Base-by-base conservation (phyloP, 2,888 invertebrate genomes). In the Metopia argyrocephala region DNA sequence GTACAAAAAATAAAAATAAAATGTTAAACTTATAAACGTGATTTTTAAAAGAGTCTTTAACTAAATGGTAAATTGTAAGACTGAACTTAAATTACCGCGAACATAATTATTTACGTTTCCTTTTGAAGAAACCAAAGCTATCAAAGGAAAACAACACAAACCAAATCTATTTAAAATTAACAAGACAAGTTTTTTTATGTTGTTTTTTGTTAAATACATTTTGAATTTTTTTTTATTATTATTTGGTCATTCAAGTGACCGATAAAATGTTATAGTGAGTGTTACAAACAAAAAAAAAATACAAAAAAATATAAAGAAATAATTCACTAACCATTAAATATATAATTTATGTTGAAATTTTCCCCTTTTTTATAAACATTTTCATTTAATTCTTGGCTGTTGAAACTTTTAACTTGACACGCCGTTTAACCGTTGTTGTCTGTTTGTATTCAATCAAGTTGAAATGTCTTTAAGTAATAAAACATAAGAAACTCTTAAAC, bases 291-390 rank as follows among this genome's bases (percentile, higher is more conserved):
- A 27, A 12, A 50, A 27, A 9, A 46, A 62, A 54, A 28, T 12
- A 25, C 38, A n/a, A 15, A 5, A 38, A 9, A 69, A 73, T 71
- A 28, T 12, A 25, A 9, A n/a, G 5, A 5, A 38, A 9, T 62
- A 73, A 66, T 78, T 78, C 66, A 78, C 71, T 61, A 78, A 66
- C 61, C 61, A n/a, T 73, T 20, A 73, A 78, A 71, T 0, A 46
- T 52, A 78, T 54, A 73, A 71, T 71, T 78, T 54, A 78, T 78
- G 59, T 48, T 65, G 21, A 21, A n/a, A 62, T 46, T 46, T 38
- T 70, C 65, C 28, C 15, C 18, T 56, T 50, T 3, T 54, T 27
- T 65, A 31, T 18, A 38, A 9, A 15, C 48, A 48, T 46, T 23
- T 31, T n/a, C 54, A 52, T 68, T 68, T 52, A 66, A 45, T 15